These are phyloP conservation scores for Diprion similis DNA, from an alignment of 1,140 invertebrate species.

Conservation along the genomic window DNA sequence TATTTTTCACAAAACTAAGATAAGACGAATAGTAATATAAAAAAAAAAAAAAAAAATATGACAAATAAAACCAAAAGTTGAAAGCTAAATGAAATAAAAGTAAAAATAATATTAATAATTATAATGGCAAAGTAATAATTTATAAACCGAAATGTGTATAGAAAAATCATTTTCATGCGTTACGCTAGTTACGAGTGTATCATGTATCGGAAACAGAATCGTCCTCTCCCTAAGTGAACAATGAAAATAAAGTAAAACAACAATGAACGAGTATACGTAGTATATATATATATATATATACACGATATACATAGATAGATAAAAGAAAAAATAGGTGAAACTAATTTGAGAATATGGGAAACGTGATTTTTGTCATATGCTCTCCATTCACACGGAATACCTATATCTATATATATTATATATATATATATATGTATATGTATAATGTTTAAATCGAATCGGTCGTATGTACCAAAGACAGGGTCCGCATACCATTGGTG, in stretches of 20 bases:
- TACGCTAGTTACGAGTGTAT: no score
- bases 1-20: no score
- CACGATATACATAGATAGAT: no score
- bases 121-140: conserved; percentile 24
- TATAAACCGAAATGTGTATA: conserved; percentile 30
- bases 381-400: not conserved
- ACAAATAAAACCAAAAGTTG: conserved; percentile 30
- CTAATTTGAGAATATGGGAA: no score
- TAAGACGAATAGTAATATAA: not conserved
- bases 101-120: conserved; percentile 31
- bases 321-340: no score
- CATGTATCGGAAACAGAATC: no score
- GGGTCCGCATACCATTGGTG: conserved; percentile 64
- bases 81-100: conserved; percentile 14
- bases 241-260: no score
- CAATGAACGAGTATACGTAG: no score
- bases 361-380: not conserved
- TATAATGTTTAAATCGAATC: conserved; percentile 43
- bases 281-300: no score
- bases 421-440: not conserved
- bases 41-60: conserved; percentile 28
- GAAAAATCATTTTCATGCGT: conserved; percentile 14
- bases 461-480: conserved; percentile 64
- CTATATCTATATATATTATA: no score
- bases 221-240: no score